Base-by-base conservation (phyloP, 2,797 vertebrate genomes). In the Sebastes nivosus region DNA sequence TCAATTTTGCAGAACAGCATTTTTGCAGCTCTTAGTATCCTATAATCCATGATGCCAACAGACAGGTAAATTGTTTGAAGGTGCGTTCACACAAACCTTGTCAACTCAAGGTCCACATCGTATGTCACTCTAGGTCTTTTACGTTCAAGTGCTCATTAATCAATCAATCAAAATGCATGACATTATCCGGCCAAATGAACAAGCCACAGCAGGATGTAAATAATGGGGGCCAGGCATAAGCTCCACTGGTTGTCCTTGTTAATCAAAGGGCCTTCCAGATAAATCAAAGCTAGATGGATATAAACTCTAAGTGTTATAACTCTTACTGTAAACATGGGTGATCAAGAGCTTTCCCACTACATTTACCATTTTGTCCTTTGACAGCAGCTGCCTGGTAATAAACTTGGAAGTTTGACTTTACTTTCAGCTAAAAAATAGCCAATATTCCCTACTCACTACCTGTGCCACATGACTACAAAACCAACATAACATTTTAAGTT, bases 31-130 rank as follows among this genome's bases (percentile, higher is more conserved):
- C 7, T 42, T 30, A 55, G 27, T 50, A 24, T 67, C 29, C 29
- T 10, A 58, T 58, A 22, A 72, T 29, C n/a, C n/a, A 34, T n/a
- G 2, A 16, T 18, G 68, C 30, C n/a, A 25, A 67, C 2, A 12
- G 7, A 14, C 10, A 54, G n/a, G 25, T 29, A 5, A 42, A 38
- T 30, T 24, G 27, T 61, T 61, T 22, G 25, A 38, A 16, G 5
- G n/a, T n/a, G 1, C 2, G 0, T 59, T 75, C 16, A 59, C 36
- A 16, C 1, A 0, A 30, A 34, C n/a, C 27, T 12, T 59, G 11
- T 60, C 16, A 76, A 32, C 24, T 20, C 38, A 20, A 61, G 55
- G 55, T 42, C 16, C 32, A 46, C 25, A 63, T 65, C 4, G 0
- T 20, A 50, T 3, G 50, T 59, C 14, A 24, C 18, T 18, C 25